Conservation (phyloP, 2,797 vertebrate genomes). For the Enteromius afrohamiltoni region DNA sequence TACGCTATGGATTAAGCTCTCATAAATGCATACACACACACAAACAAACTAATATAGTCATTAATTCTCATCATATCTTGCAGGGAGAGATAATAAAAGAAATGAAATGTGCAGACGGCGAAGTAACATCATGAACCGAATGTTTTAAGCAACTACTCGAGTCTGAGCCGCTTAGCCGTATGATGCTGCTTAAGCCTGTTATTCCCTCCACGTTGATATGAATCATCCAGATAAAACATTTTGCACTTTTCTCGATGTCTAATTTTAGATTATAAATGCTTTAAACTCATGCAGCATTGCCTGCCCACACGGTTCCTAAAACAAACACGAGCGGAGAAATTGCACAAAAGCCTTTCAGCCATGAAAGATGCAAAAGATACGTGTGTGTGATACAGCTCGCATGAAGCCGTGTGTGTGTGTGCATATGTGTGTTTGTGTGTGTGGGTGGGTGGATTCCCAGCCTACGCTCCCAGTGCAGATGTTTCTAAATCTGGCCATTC, state of each 20-base stretch:
- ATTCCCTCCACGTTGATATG: slow-evolving; percentile 44
- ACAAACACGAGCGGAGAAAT: slow-evolving; percentile 40
- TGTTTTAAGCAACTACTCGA: slow-evolving; percentile 25
- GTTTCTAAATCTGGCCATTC: slow-evolving; percentile 54
- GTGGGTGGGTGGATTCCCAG: slow-evolving; percentile 50
- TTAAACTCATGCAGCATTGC: slow-evolving; percentile 37
- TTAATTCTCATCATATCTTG: slow-evolving; percentile 24
- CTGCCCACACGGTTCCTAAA: slow-evolving; percentile 50
- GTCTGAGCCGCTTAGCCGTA: slow-evolving; percentile 25
- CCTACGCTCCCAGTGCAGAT: slow-evolving; percentile 44
- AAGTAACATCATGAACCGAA: slow-evolving; percentile 17
- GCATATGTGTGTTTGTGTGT: not conserved
- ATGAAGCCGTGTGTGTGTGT: slow-evolving; percentile 7
- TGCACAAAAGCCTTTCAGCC: slow-evolving; percentile 43
- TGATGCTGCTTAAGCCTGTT: slow-evolving; percentile 39
- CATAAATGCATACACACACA: slow-evolving; percentile 19
- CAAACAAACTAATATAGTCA: slow-evolving; percentile 13
- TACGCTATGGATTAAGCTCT: slow-evolving; percentile 22
- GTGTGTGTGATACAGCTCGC: slow-evolving; percentile 28
- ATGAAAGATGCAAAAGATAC: slow-evolving; percentile 41
- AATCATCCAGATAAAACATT: slow-evolving; percentile 45
- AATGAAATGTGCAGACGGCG: not conserved
- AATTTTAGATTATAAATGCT: slow-evolving; percentile 50
- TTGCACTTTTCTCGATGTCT: slow-evolving; percentile 46
- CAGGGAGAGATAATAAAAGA: slow-evolving; percentile 6